These are phyloP conservation scores for Ooceraea biroi DNA, from an alignment of 1,140 invertebrate species.

Conservation along the genomic window DNA sequence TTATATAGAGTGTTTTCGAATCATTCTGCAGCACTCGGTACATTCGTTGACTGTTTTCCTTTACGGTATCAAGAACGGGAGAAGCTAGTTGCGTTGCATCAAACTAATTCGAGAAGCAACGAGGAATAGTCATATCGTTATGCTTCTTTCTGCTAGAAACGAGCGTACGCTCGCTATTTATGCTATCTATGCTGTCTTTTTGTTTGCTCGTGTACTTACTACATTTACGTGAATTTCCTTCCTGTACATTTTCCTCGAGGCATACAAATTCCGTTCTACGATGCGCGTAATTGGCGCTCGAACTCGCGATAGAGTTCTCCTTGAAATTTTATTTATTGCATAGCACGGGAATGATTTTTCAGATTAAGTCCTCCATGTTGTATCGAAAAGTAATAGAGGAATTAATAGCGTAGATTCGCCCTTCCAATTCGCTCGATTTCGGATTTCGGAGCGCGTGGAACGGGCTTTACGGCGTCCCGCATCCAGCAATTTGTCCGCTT, in stretches of 20 bases:
- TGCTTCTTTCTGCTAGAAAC: constrained; percentile 31
- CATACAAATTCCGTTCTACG: background rate
- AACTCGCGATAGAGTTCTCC: constrained; percentile 1
- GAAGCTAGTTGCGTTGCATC: background rate
- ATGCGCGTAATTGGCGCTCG: background rate
- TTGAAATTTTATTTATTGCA: background rate
- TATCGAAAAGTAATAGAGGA: background rate
- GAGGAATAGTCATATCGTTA: constrained; percentile 12
- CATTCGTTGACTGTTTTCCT: constrained; percentile 1
- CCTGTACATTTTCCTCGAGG: background rate
- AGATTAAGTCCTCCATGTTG: background rate
- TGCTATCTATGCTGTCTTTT: constrained; percentile 8
- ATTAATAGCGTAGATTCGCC: background rate
- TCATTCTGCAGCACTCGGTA: background rate
- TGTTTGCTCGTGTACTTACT: background rate
- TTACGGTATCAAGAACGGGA: background rate
- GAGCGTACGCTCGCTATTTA: constrained; percentile 28
- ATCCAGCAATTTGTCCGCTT: background rate
- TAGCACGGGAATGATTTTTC: background rate
- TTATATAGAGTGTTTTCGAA: constrained; percentile 10
- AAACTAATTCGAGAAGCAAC: constrained; percentile 39
- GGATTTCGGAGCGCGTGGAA: constrained; percentile 1
- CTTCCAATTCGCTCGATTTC: too few species aligned
- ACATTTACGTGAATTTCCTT: background rate
- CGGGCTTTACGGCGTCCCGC: background rate